Percentiles rank a stretch among this genome's conserved stretches.
Conservation (phyloP, 2,888 invertebrate genomes). For the Scaptomyza caliginosa region DNA sequence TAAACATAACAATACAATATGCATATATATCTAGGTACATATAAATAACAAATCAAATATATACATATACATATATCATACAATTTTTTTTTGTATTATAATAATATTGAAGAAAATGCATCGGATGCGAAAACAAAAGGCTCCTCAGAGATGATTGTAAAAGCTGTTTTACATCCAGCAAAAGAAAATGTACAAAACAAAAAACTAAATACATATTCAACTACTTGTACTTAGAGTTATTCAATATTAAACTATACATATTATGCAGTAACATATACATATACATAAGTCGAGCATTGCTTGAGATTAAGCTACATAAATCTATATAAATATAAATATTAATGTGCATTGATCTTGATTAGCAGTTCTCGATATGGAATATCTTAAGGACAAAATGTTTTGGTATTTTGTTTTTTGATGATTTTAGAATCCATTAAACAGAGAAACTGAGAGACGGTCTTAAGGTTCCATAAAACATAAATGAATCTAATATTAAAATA, state of each 20-base stretch:
- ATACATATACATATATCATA: not conserved
- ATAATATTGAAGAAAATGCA: not conserved
- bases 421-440: conserved; percentile 1
- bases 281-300: conserved; percentile 1
- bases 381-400: too few species aligned
- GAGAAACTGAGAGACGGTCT: conserved; percentile 46
- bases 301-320: not conserved
- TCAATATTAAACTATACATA: conserved; percentile 22
- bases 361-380: too few species aligned
- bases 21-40: too few species aligned
- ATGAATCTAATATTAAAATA: conserved; percentile 7
- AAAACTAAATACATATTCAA: not conserved
- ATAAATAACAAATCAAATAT: not conserved
- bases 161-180: not conserved
- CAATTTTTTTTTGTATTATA: not conserved
- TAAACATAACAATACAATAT: not conserved
- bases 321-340: not conserved
- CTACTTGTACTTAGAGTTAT: not conserved
- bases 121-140: not conserved
- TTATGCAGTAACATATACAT: conserved; percentile 6
- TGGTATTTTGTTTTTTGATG: too few species aligned
- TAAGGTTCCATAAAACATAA: conserved; percentile 45
- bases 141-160: not conserved
- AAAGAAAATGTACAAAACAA: conserved; percentile 20
- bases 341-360: conserved; percentile 13